These are phyloP conservation scores for Leptestheria dahalacensis DNA, from an alignment of 1,140 invertebrate genomes.

Conservation along the genomic window DNA sequence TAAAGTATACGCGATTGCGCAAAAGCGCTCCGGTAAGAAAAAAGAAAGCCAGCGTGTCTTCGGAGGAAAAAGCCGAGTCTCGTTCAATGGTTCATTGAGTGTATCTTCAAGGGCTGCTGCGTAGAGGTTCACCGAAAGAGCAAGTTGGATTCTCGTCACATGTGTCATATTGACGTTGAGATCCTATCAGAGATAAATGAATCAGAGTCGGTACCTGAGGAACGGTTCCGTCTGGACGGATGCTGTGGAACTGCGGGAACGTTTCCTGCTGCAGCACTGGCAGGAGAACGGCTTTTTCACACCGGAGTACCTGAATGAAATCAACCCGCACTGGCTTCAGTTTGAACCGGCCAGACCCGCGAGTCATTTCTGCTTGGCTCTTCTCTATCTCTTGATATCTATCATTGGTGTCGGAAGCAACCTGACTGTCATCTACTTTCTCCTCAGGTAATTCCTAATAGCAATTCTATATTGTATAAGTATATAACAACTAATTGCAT, in stretches of 20 bases:
- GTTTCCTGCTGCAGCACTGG: constrained; percentile 32
- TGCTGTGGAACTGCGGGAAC: not conserved
- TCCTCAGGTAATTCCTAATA: constrained; percentile 38
- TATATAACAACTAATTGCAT: not conserved
- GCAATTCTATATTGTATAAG: not conserved
- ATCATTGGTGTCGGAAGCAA: constrained; percentile 45
- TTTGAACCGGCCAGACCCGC: constrained; percentile 37
- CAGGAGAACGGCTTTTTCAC: constrained; percentile 33
- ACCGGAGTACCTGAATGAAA: constrained; percentile 37
- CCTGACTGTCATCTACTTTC: constrained; percentile 44
- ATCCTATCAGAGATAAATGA: no score
- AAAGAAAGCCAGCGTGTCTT: no score
- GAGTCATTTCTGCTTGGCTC: constrained; percentile 38
- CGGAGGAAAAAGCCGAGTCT: no score
- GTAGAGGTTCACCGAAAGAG: no score
- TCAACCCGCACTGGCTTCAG: constrained; percentile 48
- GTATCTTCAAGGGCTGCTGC: no score
- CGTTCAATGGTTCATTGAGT: no score
- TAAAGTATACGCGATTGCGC: no score
- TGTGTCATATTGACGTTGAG: no score
- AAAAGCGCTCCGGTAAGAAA: no score
- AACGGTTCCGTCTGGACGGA: not conserved
- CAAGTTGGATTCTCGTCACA: no score
- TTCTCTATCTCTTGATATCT: constrained; percentile 41
- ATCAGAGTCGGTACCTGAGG: no score